Base-by-base conservation (phyloP, 2,888 invertebrate species). In the Acleris sparsana region DNA sequence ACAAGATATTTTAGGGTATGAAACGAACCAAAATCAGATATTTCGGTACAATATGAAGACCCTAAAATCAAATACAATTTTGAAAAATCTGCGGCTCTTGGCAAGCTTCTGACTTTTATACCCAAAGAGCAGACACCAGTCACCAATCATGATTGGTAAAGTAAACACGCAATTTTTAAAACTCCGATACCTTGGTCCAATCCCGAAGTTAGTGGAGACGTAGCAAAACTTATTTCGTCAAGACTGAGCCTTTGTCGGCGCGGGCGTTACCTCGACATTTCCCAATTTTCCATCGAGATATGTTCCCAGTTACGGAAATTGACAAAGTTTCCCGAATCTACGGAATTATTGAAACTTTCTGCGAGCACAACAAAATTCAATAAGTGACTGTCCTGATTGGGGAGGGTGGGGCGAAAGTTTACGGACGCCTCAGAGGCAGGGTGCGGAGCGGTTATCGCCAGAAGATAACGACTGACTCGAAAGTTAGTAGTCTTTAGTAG, bases 341-440 rank as follows among this genome's bases (percentile, higher is more conserved):
- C 76, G 84, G 88, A 89, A 89, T 91, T 91, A 91, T 90, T 87
- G 88, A 86, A 89, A 88, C 82, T 89, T 85, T 82, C 80, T 78
- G 82, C 80, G 87, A 84, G 82, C 88, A 90, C 89, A 90, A 90
- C 91, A 89, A 88, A 88, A 92, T 90, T 92, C 89, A 90, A 91
- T 92, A 91, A 90, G 88, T 88, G 89, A 89, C 87, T 87, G 87
- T 86, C 87, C 84, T 90, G 90, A 91, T 92, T 90, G 87, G 87
- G 49, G 69, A 57, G 69, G 69, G 71, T 70, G 69, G 71, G 46
- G 44, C 13, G 18, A 22, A 13, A 25, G 53, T 22, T 59, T 25
- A 16, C 16, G 52, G 18, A 52, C n/a, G 52, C 44, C 33, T 46
- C 5, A 18, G 16, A 43, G 20, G 33, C 33, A 3, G 62, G 62